These are phyloP conservation scores for Camponotus pennsylvanicus DNA, from an alignment of 1,140 invertebrate genomes.

Conservation along the genomic window DNA sequence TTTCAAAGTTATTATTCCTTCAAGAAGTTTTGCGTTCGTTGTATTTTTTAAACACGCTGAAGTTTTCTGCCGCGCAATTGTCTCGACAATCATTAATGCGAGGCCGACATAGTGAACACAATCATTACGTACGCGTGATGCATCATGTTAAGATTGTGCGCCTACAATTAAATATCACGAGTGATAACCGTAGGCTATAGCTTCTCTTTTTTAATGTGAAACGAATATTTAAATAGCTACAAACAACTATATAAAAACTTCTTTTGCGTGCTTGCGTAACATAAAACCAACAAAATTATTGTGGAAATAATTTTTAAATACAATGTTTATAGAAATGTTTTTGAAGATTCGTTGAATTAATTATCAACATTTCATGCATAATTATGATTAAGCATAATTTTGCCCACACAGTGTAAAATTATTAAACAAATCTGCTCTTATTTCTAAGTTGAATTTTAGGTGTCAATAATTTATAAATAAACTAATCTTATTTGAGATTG, in stretches of 20 bases:
- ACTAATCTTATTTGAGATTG: no score
- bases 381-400: background rate
- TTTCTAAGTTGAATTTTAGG: background rate
- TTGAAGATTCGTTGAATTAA: background rate
- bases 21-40: background rate
- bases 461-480: no score
- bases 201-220: conserved; percentile 36
- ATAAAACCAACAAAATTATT: no score
- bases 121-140: conserved; percentile 19
- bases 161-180: conserved; percentile 58
- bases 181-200: background rate
- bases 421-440: background rate
- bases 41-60: background rate
- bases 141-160: background rate
- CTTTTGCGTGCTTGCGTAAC: no score
- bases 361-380: background rate
- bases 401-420: background rate
- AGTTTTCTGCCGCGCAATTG: background rate
- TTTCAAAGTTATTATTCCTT: background rate
- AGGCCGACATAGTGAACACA: conserved; percentile 6
- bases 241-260: background rate
- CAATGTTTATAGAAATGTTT: no score
- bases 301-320: no score
- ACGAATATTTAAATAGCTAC: background rate
- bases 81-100: conserved; percentile 7